phyloP scores from a whole-genome alignment of 2,113 vertebrate species.

The Alectura lathami region DNA sequence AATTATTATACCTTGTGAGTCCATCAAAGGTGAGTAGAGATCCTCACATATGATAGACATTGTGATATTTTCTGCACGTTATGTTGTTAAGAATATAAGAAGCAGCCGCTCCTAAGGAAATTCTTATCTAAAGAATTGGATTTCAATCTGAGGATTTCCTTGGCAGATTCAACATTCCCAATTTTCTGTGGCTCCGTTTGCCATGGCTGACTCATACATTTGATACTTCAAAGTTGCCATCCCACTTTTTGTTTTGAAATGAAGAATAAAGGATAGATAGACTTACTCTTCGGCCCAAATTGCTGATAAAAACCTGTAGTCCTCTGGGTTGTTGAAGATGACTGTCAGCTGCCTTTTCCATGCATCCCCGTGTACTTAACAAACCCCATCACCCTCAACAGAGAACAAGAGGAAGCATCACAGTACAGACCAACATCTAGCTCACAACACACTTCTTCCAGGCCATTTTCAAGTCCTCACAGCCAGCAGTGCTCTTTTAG shows the following conservation, averaged over 20 bases:
- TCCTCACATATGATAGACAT: neutral
- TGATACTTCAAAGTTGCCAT: accelerated
- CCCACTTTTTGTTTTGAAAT: neutral
- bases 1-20: neutral
- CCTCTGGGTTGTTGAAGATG: neutral
- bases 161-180: accelerated
- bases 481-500: neutral
- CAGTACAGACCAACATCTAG: neutral
- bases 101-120: neutral
- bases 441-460: neutral
- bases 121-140: neutral
- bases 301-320: neutral
- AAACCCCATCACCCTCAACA: neutral
- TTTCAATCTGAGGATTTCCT: neutral
- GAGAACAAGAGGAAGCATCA: neutral
- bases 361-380: accelerated
- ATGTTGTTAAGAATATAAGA: neutral
- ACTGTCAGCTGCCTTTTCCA: neutral
- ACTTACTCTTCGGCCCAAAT: neutral
- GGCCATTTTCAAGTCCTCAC: neutral
- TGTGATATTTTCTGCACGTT: neutral
- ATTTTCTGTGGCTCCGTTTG: neutral
- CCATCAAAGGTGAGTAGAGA: neutral
- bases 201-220: neutral
- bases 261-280: neutral